These are phyloP conservation scores for Triplophysa bombifrons DNA, from an alignment of 2,797 vertebrate species.

Conservation along the genomic window DNA sequence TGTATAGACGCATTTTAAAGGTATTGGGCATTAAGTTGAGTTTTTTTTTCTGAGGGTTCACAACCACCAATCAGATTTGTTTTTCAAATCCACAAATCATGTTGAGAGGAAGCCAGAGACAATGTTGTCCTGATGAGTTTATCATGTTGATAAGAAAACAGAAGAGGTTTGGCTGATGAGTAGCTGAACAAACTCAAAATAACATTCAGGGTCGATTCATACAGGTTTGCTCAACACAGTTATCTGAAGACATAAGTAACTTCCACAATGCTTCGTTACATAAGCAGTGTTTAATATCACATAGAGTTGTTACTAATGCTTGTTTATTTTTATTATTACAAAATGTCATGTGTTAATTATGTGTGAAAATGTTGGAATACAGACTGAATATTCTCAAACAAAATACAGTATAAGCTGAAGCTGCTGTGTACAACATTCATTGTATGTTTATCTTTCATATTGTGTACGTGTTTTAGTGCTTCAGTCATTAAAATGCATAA, in stretches of 20 bases:
- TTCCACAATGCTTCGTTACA: conserved; percentile 6
- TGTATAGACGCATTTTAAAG: not conserved
- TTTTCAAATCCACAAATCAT: conserved; percentile 51
- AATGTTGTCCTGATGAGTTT: conserved; percentile 61
- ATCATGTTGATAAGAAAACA: conserved; percentile 72
- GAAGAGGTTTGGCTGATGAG: conserved; percentile 7
- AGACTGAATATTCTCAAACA: not conserved
- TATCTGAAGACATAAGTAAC: not conserved
- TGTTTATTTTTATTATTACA: not conserved
- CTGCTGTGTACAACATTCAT: not conserved
- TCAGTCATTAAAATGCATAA: conserved; percentile 21
- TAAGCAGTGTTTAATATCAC: conserved; percentile 12
- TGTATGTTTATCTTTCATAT: conserved; percentile 11
- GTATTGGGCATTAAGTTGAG: conserved; percentile 6
- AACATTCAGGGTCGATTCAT: too few relatives aligned
- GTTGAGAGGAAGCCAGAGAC: conserved; percentile 44
- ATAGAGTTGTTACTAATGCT: conserved; percentile 8
- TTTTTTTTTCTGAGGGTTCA: conserved; percentile 5
- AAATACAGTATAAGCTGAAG: not conserved
- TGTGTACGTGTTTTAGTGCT: not conserved
- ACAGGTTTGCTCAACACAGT: not conserved
- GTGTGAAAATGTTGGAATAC: not conserved
- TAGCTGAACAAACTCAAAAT: conserved; percentile 8
- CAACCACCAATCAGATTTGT: conserved; percentile 45
- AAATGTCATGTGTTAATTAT: not conserved